phyloP scores from a whole-genome alignment of 2,797 vertebrate species.

The Gouania willdenowi region DNA sequence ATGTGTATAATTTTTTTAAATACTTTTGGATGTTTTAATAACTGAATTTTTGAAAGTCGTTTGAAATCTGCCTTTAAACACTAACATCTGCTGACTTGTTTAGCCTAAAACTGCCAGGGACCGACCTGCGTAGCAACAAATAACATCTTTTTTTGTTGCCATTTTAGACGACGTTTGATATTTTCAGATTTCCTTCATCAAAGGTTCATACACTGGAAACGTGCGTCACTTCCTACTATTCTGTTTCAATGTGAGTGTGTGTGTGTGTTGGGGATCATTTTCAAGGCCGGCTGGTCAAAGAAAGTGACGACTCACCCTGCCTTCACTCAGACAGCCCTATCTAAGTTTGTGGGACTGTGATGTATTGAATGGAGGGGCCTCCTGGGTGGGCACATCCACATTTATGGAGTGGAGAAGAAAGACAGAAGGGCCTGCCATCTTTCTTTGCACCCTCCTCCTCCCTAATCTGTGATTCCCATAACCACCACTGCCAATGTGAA shows the following conservation, averaged over 20 bases:
- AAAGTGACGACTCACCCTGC: slow-evolving; percentile 39
- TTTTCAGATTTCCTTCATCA: slow-evolving; percentile 42
- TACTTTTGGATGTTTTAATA: neutral
- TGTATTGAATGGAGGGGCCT: slow-evolving; percentile 12
- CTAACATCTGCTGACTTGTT: too few relatives aligned
- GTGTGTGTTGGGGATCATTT: slow-evolving; percentile 20
- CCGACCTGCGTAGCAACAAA: too few relatives aligned
- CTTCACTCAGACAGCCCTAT: slow-evolving; percentile 11
- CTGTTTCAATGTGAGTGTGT: slow-evolving; percentile 22
- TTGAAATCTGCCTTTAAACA: too few relatives aligned
- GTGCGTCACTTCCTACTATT: slow-evolving; percentile 29
- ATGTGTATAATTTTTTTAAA: too few relatives aligned
- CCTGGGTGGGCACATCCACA: slow-evolving; percentile 7
- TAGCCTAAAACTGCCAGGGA: too few relatives aligned
- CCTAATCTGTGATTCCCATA: slow-evolving; percentile 11
- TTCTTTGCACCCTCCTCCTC: slow-evolving; percentile 14
- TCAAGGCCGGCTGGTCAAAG: slow-evolving; percentile 50
- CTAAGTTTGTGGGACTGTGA: slow-evolving; percentile 16
- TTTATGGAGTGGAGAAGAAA: slow-evolving; percentile 30
- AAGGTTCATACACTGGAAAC: slow-evolving; percentile 34
- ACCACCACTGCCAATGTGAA: slow-evolving; percentile 37
- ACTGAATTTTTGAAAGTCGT: too few relatives aligned
- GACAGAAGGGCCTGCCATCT: slow-evolving; percentile 38
- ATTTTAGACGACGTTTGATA: neutral
- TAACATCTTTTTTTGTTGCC: slow-evolving; percentile 16